Evolutionary conservation across 2,797 vertebrate genomes (phyloP).

Genomic region (Protosalanx chinensis): DNA sequence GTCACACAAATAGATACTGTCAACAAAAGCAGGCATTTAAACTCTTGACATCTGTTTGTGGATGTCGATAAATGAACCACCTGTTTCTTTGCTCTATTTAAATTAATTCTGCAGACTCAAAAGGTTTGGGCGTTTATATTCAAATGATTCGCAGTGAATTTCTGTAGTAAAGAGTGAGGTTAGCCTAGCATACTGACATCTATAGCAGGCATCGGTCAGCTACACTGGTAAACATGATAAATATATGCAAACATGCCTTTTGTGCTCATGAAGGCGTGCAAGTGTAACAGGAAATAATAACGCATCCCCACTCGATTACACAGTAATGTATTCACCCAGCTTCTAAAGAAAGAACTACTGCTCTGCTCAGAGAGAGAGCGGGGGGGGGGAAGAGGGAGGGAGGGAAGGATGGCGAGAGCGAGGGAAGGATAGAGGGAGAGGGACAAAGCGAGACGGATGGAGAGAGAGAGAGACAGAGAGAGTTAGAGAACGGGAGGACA

Average conservation of each 20-base stretch:
- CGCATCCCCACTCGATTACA: constrained; percentile 51
- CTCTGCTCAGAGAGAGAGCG: constrained; percentile 1
- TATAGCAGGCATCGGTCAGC: too few relatives aligned
- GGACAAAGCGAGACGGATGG: too few relatives aligned
- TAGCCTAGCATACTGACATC: too few relatives aligned
- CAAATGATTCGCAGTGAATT: too few relatives aligned
- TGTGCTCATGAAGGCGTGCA: constrained; percentile 40
- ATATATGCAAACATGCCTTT: constrained; percentile 48
- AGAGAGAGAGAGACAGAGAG: constrained; percentile 24
- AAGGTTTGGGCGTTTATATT: too few relatives aligned
- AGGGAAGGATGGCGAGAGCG: too few relatives aligned
- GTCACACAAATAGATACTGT: not conserved
- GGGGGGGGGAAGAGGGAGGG: not conserved
- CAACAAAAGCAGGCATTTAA: not conserved
- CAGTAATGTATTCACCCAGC: constrained; percentile 53
- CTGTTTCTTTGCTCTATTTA: too few relatives aligned
- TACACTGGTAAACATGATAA: not conserved
- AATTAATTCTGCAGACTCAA: too few relatives aligned
- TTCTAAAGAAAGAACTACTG: constrained; percentile 25
- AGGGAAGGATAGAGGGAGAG: too few relatives aligned
- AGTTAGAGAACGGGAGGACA: constrained; percentile 30
- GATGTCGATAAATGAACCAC: too few relatives aligned
- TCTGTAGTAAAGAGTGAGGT: too few relatives aligned
- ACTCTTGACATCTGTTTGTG: not conserved
- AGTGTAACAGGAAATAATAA: constrained; percentile 54